phyloP scores from a whole-genome alignment of 2,797 vertebrate genomes.

The Falco novaeseelandiae region DNA sequence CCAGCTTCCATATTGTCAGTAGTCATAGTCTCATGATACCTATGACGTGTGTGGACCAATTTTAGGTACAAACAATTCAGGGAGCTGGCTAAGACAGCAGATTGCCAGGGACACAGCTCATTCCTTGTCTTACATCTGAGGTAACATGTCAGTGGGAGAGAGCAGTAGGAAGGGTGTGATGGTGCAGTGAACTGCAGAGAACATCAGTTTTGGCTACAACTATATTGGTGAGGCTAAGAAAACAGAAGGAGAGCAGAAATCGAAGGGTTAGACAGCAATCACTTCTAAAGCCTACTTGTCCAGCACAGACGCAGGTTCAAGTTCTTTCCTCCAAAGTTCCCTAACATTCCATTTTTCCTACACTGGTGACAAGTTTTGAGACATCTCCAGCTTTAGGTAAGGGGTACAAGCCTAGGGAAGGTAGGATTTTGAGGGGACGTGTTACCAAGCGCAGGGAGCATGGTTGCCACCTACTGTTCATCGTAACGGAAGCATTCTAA shows the following conservation, averaged over 20 bases:
- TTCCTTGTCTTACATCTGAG: background rate
- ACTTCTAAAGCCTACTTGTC: background rate
- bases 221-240: background rate
- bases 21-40: background rate
- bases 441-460: background rate
- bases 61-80: background rate
- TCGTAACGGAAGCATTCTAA: background rate
- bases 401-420: background rate
- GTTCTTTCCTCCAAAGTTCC: background rate
- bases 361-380: background rate
- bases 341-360: background rate
- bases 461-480: slow-evolving; percentile 50
- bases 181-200: background rate
- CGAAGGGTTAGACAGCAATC: background rate
- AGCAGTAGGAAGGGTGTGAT: background rate
- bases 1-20: background rate
- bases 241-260: background rate
- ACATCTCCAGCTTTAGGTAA: background rate
- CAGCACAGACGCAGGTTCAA: background rate
- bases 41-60: background rate
- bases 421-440: background rate
- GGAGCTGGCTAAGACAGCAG: background rate
- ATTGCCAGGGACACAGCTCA: background rate
- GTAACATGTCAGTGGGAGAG: background rate
- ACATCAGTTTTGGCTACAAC: background rate